Evolutionary conservation across 1,140 invertebrate genomes (phyloP).

Genomic region (Camponotus pennsylvanicus): DNA sequence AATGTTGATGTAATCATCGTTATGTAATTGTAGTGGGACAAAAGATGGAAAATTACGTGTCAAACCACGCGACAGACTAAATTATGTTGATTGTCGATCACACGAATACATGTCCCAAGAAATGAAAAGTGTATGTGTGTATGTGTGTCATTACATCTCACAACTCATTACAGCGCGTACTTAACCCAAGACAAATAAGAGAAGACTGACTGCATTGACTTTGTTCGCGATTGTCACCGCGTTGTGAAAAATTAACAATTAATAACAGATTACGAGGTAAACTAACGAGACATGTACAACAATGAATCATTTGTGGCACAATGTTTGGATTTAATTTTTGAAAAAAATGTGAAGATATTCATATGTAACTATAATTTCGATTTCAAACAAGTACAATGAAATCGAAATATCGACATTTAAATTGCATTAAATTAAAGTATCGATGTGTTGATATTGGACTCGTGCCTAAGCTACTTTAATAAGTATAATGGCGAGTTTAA

Average conservation of each 20-base stretch:
- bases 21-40: constrained; percentile 32
- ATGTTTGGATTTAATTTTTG: not conserved
- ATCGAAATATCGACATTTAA: not conserved
- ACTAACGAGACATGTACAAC: not conserved
- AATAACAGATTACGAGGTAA: not conserved
- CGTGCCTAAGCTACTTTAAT: not conserved
- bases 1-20: constrained; percentile 30
- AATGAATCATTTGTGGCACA: not conserved
- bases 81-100: constrained; percentile 58
- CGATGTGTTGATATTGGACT: not conserved
- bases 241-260: constrained; percentile 8
- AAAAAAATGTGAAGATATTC: not conserved
- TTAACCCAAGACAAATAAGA: constrained; percentile 23
- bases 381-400: not conserved
- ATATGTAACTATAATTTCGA: not conserved
- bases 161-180: constrained; percentile 23
- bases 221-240: not conserved
- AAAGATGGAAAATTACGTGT: constrained; percentile 51
- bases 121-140: constrained; percentile 52
- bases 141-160: constrained; percentile 56
- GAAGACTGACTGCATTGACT: constrained; percentile 8
- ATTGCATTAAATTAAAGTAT: not conserved
- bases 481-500: constrained; percentile 4
- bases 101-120: constrained; percentile 24
- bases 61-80: constrained; percentile 39